Evolutionary conservation across 2,113 vertebrate species (phyloP), one percentile per base, ranked within the genome.

Genomic region (Sminthopsis crassicaudata): DNA sequence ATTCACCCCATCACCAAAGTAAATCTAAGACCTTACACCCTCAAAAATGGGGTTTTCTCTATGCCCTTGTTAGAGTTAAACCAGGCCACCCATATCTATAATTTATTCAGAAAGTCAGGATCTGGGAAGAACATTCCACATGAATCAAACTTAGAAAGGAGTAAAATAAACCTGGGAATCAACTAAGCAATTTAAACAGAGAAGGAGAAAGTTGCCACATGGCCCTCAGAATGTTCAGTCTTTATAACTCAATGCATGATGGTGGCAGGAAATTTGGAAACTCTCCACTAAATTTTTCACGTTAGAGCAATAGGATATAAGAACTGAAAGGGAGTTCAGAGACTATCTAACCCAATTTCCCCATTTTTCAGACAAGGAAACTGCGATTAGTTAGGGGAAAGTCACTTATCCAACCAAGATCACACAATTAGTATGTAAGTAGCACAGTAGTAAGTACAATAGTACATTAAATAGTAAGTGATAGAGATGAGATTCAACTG

Each of bases 21-120:
- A 23, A 54, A 54, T 54, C 53, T 54, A 52, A 25, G 19, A 0
- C 46, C 16, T 67, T 51, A 48, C 60, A 53, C 89, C 48, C 84
- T 92, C 93, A 53, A 84, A 52, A 53, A 0, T 23, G 36, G 54
- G 90, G 91, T 53, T 25, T 8, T 53, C 57, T 93, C 6, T 3
- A 54, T 53, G 53, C 67, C 92, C 52, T 60, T 91, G 53, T 89
- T 88, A 91, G 50, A 94, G 52, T 94, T 67, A 91, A 48, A 94
- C 48, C 48, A 48, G 36, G 46, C 91, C 53, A 53, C 53, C 53
- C 53, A 53, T 16, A 22, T 92, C 94, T 90, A 30, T 92, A 91
- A 55, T 89, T 94, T 36, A 91, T 57, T 94, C 51, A 14, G 12
- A 90, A 42, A 24, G 46, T 52, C 53, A 89, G 52, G 30, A 46